Evolutionary conservation across 2,888 invertebrate genomes (phyloP), one percentile per base, ranked within the genome.

Genomic region (Drosophila longiperda): DNA sequence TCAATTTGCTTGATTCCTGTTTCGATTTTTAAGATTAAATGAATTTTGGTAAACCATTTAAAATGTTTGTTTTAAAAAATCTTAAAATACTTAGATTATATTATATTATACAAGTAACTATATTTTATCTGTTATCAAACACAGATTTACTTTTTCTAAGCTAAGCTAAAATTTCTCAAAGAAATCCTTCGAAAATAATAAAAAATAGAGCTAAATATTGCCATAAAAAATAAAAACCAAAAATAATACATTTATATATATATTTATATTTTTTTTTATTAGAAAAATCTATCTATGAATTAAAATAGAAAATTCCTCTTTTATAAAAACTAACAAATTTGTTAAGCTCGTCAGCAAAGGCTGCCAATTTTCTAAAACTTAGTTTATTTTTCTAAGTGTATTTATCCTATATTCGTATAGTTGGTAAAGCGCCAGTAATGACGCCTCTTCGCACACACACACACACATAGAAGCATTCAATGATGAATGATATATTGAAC

Each of bases 351-450:
- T n/a, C 2, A 40, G 5, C 11, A 40, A 11, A 5, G 11, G 2
- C n/a, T n/a, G 40, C 4, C 9, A 5, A 23, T 23, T 7, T 45
- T 20, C 12, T 23, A 0, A 23, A 15, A 15, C 1, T 0, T 1
- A 45, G 1, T 7, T 23, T 1, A 20, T 23, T 7, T 15, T 45
- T 4, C 45, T 2, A 15, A 45, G 45, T 45, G 45, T 54, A 60
- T 34, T n/a, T 36, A 40, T 67, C 55, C 48, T 55, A 49, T 61
- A 69, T 71, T 71, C 62, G 58, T 66, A 58, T 76, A 69, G 67
- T 68, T 70, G 73, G 68, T 61, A 50, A 72, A 52, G 71, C 73
- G 75, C 38, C 73, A 83, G 73, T 83, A 83, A 83, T 81, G 79
- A 70, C 73, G 55, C 65, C 66, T 54, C 66, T 54, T 64, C 58